These are phyloP conservation scores for Tyrannus savana DNA, from an alignment of 2,113 vertebrate genomes.

Conservation along the genomic window DNA sequence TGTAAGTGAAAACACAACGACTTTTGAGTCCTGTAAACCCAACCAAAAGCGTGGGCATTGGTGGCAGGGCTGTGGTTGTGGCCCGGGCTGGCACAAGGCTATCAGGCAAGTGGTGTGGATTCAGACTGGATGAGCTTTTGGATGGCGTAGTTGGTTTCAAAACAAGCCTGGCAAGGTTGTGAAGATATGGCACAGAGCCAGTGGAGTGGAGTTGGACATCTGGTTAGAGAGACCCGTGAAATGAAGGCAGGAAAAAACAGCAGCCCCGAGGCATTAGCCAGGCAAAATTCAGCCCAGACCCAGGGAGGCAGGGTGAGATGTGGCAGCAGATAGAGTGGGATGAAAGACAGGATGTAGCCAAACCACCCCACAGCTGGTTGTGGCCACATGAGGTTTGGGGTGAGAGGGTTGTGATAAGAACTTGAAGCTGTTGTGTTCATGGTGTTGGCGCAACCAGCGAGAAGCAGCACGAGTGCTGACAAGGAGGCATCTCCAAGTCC, in stretches of 20 bases:
- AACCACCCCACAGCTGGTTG: neutral
- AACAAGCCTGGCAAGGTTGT: neutral
- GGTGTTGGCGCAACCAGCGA: neutral
- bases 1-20: neutral
- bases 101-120: neutral
- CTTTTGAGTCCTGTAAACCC: neutral
- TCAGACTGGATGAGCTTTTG: neutral
- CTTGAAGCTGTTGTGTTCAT: fast-evolving
- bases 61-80: neutral
- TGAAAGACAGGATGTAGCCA: neutral
- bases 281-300: neutral
- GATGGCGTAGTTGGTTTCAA: neutral
- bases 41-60: fast-evolving
- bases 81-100: neutral
- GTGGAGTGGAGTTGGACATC: neutral
- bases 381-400: neutral
- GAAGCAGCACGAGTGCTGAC: neutral
- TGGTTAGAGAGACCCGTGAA: conserved; percentile 7
- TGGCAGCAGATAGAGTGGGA: neutral
- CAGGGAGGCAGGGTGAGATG: neutral
- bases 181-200: neutral
- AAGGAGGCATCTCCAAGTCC: neutral
- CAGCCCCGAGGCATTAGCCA: conserved; percentile 6
- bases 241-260: conserved; percentile 16
- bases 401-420: neutral